Conservation (phyloP, 2,113 vertebrate species). For the Neogale vison region DNA sequence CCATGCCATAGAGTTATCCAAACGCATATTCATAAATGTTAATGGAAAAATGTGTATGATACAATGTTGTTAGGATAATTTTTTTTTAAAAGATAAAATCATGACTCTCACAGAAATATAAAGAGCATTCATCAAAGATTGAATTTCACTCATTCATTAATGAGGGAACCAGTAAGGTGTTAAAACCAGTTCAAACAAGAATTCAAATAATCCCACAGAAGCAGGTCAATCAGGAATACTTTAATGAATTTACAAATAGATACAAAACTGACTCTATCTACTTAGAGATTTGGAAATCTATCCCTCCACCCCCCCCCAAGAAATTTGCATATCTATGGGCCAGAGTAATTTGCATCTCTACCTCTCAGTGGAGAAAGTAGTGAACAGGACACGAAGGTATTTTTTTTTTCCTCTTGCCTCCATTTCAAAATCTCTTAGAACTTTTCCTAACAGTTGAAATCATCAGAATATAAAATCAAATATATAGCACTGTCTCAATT, state of each 20-base stretch:
- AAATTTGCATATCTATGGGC: neutral
- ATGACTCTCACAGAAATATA: neutral
- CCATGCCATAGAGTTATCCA: neutral
- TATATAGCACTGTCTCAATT: neutral
- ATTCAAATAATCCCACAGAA: neutral
- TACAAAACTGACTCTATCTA: constrained; percentile 1
- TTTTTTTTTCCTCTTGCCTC: neutral
- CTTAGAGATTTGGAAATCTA: neutral
- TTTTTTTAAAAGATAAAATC: neutral
- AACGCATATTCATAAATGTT: neutral
- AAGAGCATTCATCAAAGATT: neutral
- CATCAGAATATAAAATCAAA: constrained; percentile 30
- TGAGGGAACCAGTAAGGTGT: neutral
- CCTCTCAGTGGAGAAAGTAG: neutral
- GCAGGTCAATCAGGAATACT: neutral
- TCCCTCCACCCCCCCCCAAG: neutral
- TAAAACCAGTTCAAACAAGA: constrained; percentile 22
- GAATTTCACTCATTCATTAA: constrained; percentile 27
- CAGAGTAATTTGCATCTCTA: constrained; percentile 7
- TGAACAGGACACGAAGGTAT: neutral
- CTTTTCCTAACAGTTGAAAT: neutral
- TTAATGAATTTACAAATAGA: constrained; percentile 21
- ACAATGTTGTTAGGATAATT: neutral
- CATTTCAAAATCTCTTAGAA: neutral
- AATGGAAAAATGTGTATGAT: neutral